Percentiles rank a stretch among this genome's conserved stretches.
Conservation (phyloP, 2,113 vertebrate species). For the Myrmophylax atrothorax region DNA sequence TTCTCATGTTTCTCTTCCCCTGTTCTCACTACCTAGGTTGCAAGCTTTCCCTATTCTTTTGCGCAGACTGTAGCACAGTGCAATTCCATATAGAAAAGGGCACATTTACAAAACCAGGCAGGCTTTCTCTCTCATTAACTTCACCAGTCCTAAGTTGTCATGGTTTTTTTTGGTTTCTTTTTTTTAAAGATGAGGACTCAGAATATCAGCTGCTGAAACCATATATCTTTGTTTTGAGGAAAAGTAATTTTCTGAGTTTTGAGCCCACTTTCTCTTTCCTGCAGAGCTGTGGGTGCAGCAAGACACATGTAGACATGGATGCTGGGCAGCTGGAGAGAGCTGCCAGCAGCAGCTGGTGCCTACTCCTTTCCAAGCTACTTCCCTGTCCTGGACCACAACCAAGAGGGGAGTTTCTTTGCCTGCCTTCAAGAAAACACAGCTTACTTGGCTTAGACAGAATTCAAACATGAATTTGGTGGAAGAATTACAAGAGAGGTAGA, state of each 20-base stretch:
- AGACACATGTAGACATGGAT: not conserved
- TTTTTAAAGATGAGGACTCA: not conserved
- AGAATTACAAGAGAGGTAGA: not conserved
- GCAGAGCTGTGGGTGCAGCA: accelerated
- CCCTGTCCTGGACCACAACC: not conserved
- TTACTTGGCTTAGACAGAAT: not conserved
- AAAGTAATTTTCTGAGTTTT: not conserved
- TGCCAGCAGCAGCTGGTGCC: accelerated
- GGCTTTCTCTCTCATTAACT: not conserved
- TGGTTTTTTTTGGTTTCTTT: not conserved
- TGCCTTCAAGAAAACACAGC: not conserved
- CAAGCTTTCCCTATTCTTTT: not conserved
- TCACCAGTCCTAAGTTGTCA: not conserved
- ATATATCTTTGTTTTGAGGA: not conserved
- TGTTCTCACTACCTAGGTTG: not conserved
- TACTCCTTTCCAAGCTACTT: not conserved
- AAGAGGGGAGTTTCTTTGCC: not conserved
- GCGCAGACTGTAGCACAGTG: not conserved
- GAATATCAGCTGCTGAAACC: not conserved
- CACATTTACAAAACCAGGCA: not conserved
- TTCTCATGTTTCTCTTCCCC: not conserved
- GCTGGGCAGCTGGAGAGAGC: not conserved
- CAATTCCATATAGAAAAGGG: not conserved
- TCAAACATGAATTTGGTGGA: not conserved
- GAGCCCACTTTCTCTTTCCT: not conserved